Base-by-base conservation (phyloP, 2,888 invertebrate genomes). In the Xestia c-nigrum region DNA sequence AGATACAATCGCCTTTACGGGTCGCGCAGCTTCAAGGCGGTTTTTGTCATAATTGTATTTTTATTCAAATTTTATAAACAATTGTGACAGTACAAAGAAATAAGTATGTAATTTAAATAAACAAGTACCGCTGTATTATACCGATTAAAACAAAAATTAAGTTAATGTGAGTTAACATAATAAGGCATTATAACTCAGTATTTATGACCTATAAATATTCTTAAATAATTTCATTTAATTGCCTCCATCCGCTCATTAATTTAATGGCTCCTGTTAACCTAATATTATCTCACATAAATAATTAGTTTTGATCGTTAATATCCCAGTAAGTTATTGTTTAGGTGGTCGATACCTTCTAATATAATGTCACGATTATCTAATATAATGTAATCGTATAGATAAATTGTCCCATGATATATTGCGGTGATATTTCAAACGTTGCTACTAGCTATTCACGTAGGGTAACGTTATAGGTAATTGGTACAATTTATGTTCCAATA, bases 351-450 rank as follows among this genome's bases (percentile, higher is more conserved):
- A 66, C 85, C 77, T 85, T 85, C 68, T 66, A 81, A 76, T 74
- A 52, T 77, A 72, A 66, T 85, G 78, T 84, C 83, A 84, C 83
- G 83, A 84, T 82, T 82, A 85, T 84, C 86, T n/a, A n/a, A n/a
- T n/a, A n/a, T n/a, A n/a, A n/a, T n/a, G n/a, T n/a, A n/a, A n/a
- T 70, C 74, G 77, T 82, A 69, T 72, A 82, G 83, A 74, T 85
- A 84, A 85, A 77, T 85, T 85, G 77, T 85, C 77, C 21, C 47
- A 55, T 85, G 77, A 85, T 85, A 85, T 83, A 81, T 81, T 76
- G 69, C 47, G 9, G 19, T 70, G 70, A 74, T 85, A 85, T 80
- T 82, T 74, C 69, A 72, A 72, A 43, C 50, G 52, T 83, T 43
- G 52, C 83, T 83, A 82, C 59, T 61, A 59, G 65, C 50, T 55